These are phyloP conservation scores for Troides aeacus DNA, from an alignment of 2,888 invertebrate genomes.

Conservation along the genomic window DNA sequence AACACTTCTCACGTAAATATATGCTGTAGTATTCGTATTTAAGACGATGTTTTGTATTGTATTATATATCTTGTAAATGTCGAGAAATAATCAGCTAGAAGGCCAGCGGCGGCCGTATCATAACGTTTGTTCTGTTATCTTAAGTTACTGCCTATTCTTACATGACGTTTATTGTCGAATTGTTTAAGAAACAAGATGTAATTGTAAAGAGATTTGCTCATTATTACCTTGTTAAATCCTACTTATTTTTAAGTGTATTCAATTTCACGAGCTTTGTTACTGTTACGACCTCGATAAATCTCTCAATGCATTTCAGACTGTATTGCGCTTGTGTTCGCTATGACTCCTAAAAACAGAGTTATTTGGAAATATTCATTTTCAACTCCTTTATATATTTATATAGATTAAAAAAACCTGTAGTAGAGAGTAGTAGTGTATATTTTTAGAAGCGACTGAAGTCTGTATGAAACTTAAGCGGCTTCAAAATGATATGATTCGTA, in stretches of 20 bases:
- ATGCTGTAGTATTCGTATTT: background rate
- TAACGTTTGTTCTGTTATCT: constrained; percentile 8
- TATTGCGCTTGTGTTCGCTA: too few relatives aligned
- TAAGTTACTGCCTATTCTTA: constrained; percentile 9
- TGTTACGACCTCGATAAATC: too few relatives aligned
- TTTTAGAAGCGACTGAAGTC: too few relatives aligned
- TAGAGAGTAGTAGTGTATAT: too few relatives aligned
- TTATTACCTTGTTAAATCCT: constrained; percentile 13
- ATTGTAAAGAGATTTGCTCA: constrained; percentile 15
- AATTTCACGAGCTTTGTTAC: background rate
- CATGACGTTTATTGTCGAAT: constrained; percentile 7
- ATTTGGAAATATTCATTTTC: too few relatives aligned
- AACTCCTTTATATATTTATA: too few relatives aligned
- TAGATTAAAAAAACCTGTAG: too few relatives aligned
- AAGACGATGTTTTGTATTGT: constrained; percentile 11
- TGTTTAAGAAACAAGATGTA: constrained; percentile 11
- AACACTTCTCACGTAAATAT: constrained; percentile 17
- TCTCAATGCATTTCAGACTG: too few relatives aligned
- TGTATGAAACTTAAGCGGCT: too few relatives aligned
- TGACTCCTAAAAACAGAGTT: too few relatives aligned
- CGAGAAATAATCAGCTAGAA: constrained; percentile 7
- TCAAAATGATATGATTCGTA: too few relatives aligned
- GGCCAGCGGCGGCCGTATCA: background rate
- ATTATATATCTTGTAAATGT: constrained; percentile 13
- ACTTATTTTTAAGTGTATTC: constrained; percentile 1